Percentiles rank a stretch among this genome's conserved stretches.
phyloP scores from a whole-genome alignment of 2,113 vertebrate species.

The Brachyistius frenatus region DNA sequence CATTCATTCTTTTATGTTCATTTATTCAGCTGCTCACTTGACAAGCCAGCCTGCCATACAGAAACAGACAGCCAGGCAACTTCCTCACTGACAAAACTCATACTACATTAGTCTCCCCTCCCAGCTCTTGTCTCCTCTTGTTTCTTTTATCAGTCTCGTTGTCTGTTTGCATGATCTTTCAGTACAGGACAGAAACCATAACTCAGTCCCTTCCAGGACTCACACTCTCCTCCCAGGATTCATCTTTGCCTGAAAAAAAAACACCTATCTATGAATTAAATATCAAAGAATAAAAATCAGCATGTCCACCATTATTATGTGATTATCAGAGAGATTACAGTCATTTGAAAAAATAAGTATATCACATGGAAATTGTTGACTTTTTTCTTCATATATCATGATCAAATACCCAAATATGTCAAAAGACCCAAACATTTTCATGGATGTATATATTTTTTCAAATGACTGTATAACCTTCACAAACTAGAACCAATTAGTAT shows the following conservation, averaged over 20 bases:
- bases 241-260: constrained; percentile 14
- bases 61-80: constrained; percentile 27
- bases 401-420: too few species aligned
- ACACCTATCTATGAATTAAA: background rate
- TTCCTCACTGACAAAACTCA: constrained; percentile 46
- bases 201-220: constrained; percentile 35
- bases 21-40: constrained; percentile 31
- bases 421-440: too few species aligned
- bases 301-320: too few species aligned
- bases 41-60: constrained; percentile 16
- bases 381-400: too few species aligned
- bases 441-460: too few species aligned
- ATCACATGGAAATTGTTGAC: too few species aligned
- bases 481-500: too few species aligned
- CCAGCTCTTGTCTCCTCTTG: constrained; percentile 33
- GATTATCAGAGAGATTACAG: too few species aligned
- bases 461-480: too few species aligned
- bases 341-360: too few species aligned
- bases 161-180: constrained; percentile 56
- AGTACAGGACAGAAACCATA: constrained; percentile 45
- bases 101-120: constrained; percentile 46
- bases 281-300: background rate
- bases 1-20: constrained; percentile 27
- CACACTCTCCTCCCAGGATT: constrained; percentile 24
- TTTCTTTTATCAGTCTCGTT: constrained; percentile 47